A percentile compares a stretch with the other conserved stretches of the same genome.
These are phyloP conservation scores for Serranus cabrilla DNA, from an alignment of 2,797 vertebrate species.

Conservation along the genomic window DNA sequence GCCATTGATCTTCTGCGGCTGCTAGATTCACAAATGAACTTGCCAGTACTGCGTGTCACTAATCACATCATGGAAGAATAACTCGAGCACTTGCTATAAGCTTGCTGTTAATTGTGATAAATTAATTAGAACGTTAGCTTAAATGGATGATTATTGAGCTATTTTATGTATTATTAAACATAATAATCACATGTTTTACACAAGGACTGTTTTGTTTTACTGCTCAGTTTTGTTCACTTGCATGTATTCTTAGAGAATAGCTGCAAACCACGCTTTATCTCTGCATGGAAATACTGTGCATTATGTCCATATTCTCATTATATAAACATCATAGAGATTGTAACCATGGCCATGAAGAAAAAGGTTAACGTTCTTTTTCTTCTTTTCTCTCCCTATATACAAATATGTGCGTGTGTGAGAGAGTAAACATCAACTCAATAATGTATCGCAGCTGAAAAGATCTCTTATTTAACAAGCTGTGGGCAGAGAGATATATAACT, in stretches of 20 bases:
- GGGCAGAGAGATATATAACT: slow-evolving; percentile 15
- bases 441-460: slow-evolving; percentile 22
- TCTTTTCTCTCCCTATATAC: neutral
- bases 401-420: neutral
- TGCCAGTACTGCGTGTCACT: slow-evolving; percentile 52
- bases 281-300: neutral
- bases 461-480: slow-evolving; percentile 25
- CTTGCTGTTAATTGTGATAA: slow-evolving; percentile 55
- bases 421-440: slow-evolving; percentile 20
- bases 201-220: slow-evolving; percentile 4
- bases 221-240: slow-evolving; percentile 15
- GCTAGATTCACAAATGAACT: slow-evolving; percentile 57
- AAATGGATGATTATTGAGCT: slow-evolving; percentile 57
- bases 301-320: slow-evolving; percentile 26
- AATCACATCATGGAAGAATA: slow-evolving; percentile 54
- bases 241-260: neutral
- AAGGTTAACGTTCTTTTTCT: neutral
- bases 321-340: slow-evolving; percentile 19
- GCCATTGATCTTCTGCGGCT: slow-evolving; percentile 57
- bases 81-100: slow-evolving; percentile 27
- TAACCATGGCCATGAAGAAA: slow-evolving; percentile 33
- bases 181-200: slow-evolving; percentile 27
- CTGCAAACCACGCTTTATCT: slow-evolving; percentile 11
- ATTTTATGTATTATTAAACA: slow-evolving; percentile 58
- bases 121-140: slow-evolving; percentile 39